A percentile compares a stretch with the other conserved stretches of the same genome.
Conservation (phyloP, 2,888 invertebrate genomes). For the Leucozona laternaria region DNA sequence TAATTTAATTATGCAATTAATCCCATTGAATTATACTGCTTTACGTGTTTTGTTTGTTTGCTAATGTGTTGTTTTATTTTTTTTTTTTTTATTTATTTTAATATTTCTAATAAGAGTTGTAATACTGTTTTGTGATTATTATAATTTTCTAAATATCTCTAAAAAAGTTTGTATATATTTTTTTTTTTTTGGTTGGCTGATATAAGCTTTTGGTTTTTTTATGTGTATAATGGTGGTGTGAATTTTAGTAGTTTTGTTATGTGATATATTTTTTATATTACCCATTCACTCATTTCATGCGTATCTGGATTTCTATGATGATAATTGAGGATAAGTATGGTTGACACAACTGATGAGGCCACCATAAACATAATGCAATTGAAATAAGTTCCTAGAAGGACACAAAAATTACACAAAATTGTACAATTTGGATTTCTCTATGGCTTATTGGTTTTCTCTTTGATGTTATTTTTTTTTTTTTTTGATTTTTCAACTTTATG, state of each 20-base stretch:
- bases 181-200: conserved; percentile 35
- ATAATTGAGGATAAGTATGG: conserved; percentile 98
- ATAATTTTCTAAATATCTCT: conserved; percentile 47
- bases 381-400: conserved; percentile 94
- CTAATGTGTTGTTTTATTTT: conserved; percentile 30
- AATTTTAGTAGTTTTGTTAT: conserved; percentile 69
- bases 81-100: conserved; percentile 3
- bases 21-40: conserved; percentile 74
- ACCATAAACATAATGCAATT: conserved; percentile 99
- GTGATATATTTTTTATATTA: conserved; percentile 85
- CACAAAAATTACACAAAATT: conserved; percentile 85
- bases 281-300: conserved; percentile 98
- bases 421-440: conserved; percentile 77
- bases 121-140: conserved; percentile 51
- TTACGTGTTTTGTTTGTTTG: conserved; percentile 60
- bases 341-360: conserved; percentile 98
- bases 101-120: conserved; percentile 30
- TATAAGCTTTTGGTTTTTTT: conserved; percentile 44
- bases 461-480: conserved; percentile 42
- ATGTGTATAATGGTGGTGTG: conserved; percentile 52
- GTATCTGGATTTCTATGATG: conserved; percentile 98
- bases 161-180: conserved; percentile 54
- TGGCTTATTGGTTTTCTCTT: conserved; percentile 65
- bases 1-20: conserved; percentile 74
- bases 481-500: conserved; percentile 4